A percentile compares a stretch with the other conserved stretches of the same genome.
Evolutionary conservation across 2,888 invertebrate species (phyloP).

Genomic region (Brenthis daphne): DNA sequence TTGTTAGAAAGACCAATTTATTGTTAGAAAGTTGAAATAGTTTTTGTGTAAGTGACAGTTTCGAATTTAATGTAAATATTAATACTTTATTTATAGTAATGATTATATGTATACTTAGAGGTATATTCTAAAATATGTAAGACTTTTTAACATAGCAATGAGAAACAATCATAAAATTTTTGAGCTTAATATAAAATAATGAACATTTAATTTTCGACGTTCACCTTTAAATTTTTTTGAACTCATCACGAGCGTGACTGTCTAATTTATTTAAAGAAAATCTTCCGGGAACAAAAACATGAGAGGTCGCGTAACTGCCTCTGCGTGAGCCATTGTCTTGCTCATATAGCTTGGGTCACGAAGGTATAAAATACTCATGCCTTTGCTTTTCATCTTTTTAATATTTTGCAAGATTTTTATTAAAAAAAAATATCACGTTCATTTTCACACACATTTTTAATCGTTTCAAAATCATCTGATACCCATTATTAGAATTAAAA

Average conservation of each 20-base stretch:
- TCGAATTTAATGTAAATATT: no score
- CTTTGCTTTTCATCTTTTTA: constrained; percentile 3
- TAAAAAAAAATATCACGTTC: background rate
- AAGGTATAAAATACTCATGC: constrained; percentile 11
- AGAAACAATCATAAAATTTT: background rate
- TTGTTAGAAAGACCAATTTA: no score
- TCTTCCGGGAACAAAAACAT: constrained; percentile 18
- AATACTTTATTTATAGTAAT: no score
- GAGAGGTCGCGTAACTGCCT: constrained; percentile 17
- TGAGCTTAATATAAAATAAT: background rate
- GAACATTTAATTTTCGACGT: background rate
- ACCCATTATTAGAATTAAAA: no score
- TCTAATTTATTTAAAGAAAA: constrained; percentile 18
- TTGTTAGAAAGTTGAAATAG: no score
- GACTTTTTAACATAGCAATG: no score
- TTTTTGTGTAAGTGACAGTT: no score
- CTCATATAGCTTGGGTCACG: constrained; percentile 17
- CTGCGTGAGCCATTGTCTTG: constrained; percentile 16
- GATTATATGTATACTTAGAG: no score
- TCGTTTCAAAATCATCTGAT: no score
- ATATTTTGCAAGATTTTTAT: background rate
- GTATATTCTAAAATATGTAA: no score
- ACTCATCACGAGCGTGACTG: constrained; percentile 19
- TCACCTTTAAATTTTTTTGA: constrained; percentile 15
- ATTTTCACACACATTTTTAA: no score